Evolutionary conservation across 1,140 invertebrate species (phyloP).

Genomic region (Sycobia sp.): DNA sequence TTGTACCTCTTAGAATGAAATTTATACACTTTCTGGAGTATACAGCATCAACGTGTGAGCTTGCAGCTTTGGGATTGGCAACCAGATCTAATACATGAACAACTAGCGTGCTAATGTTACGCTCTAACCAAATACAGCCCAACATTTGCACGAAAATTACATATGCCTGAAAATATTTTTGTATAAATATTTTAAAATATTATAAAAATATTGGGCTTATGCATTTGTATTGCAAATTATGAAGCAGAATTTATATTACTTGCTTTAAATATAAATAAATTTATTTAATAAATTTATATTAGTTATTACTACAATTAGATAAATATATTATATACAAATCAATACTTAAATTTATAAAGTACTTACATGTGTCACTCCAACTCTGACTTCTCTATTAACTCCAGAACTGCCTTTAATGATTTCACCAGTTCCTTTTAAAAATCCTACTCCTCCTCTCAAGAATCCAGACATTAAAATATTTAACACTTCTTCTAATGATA

Average conservation of each 20-base stretch:
- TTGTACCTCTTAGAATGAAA: slow-evolving; percentile 89
- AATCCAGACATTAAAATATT: slow-evolving; percentile 94
- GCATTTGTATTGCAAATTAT: no score
- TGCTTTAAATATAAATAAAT: no score
- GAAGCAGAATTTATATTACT: no score
- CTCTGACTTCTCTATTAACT: slow-evolving; percentile 92
- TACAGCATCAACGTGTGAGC: slow-evolving; percentile 95
- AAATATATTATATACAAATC: no score
- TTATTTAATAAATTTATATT: neutral
- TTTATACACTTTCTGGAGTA: slow-evolving; percentile 97
- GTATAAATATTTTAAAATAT: neutral
- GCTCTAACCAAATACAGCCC: slow-evolving; percentile 92
- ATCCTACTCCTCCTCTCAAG: slow-evolving; percentile 90
- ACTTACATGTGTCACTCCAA: slow-evolving; percentile 91
- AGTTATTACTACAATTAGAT: no score
- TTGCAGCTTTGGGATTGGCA: slow-evolving; percentile 90
- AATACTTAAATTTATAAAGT: slow-evolving; percentile 17
- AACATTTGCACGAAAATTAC: slow-evolving; percentile 92
- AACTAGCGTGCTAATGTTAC: slow-evolving; percentile 84
- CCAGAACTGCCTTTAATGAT: slow-evolving; percentile 94
- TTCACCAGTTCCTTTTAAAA: slow-evolving; percentile 92
- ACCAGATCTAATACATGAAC: slow-evolving; percentile 91
- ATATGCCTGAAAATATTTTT: slow-evolving; percentile 75
- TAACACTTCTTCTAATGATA: slow-evolving; percentile 91
- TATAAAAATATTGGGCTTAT: neutral